Percentiles rank a stretch among this genome's conserved stretches.
Conservation (phyloP, 2,797 vertebrate genomes). For the Epinephelus awoara region DNA sequence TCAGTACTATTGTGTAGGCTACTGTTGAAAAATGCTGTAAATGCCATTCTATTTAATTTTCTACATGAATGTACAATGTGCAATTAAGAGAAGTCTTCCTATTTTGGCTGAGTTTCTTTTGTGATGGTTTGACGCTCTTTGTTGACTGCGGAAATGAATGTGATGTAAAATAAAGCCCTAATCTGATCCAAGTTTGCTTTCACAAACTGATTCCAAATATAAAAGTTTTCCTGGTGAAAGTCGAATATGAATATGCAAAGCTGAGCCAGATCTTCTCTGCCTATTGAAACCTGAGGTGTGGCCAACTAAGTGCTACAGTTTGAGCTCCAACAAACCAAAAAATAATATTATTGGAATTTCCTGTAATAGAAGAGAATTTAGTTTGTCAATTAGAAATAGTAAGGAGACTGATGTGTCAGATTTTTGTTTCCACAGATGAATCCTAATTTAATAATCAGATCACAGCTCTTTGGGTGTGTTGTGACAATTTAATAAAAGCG, state of each 20-base stretch:
- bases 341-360: neutral
- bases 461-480: neutral
- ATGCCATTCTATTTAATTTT: neutral
- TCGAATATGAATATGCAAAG: neutral
- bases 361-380: neutral
- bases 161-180: neutral
- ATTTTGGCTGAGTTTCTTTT: neutral
- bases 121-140: neutral
- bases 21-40: neutral
- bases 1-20: neutral
- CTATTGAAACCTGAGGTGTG: neutral
- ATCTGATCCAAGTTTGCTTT: constrained; percentile 2
- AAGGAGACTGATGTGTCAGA: neutral
- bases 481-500: constrained; percentile 9
- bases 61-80: neutral
- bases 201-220: neutral
- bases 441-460: constrained; percentile 3
- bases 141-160: neutral
- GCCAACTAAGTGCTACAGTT: neutral
- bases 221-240: neutral
- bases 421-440: neutral
- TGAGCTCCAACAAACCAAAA: neutral
- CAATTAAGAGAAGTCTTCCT: neutral
- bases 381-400: neutral
- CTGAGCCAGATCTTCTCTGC: neutral